Evolutionary conservation across 2,113 vertebrate genomes (phyloP), one percentile per base, ranked within the genome.

Genomic region (Brienomyrus brachyistius): DNA sequence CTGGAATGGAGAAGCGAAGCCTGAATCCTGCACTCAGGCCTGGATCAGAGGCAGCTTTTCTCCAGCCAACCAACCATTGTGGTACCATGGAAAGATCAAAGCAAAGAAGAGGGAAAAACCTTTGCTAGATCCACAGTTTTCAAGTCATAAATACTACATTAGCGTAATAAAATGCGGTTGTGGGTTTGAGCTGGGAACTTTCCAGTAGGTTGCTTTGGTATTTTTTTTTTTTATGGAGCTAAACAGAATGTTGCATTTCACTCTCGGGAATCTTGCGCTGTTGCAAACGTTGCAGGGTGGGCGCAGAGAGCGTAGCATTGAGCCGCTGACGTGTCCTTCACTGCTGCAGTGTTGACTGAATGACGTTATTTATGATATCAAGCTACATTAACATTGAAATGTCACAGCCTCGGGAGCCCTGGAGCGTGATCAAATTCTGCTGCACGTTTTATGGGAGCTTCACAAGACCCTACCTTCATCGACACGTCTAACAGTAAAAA

Each of bases 81-180:
- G 86, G 77, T 27, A 86, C 89, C 40, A 82, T 48, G 13, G 48
- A 77, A 77, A 90, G 84, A 87, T 90, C 84, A 87, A 90, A 87
- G 84, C 47, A 8, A 51, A 23, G 5, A 27, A 48, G 51, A 40
- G 23, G 59, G 48, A 74, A 70, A 87, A 87, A 80, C 31, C 84
- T 77, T 87, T 56, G 35, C 66, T 62, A 5, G 85, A 87, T 88
- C 62, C 66, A 45, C 59, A 87, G 87, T 90, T 52, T 54, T 87
- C 43, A 70, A 87, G 45, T 90, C 84, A 87, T 90, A 74, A 77
- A 87, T 51, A 56, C 62, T 54, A 87, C 62, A 90, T 43, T 31
- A 87, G 66, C 5, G 85, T 87, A 51, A 87, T 82, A 50, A 90
- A 52, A 82, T 88, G 31, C 43, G 62, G 85, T 90, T 48, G 85